phyloP scores from a whole-genome alignment of 2,113 vertebrate species.

The Macaca mulatta region DNA sequence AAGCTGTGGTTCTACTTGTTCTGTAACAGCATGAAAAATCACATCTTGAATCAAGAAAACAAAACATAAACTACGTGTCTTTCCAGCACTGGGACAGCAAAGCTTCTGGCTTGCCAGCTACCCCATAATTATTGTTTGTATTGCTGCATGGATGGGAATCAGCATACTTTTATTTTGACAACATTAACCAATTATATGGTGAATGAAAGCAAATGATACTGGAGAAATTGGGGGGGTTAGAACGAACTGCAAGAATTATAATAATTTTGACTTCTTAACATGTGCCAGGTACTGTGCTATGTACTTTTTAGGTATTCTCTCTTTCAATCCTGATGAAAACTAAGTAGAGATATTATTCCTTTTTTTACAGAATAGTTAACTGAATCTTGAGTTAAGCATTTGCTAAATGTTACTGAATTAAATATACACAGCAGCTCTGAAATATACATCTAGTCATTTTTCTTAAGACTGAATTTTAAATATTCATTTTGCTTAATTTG shows the following conservation, averaged over 20 bases:
- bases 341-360: not conserved
- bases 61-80: not conserved
- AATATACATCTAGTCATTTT: not conserved
- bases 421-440: not conserved
- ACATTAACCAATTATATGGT: not conserved
- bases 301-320: not conserved
- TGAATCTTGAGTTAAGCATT: not conserved
- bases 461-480: not conserved
- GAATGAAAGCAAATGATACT: not conserved
- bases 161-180: not conserved
- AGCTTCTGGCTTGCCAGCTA: not conserved
- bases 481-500: not conserved
- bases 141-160: not conserved
- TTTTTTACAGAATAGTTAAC: not conserved
- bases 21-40: not conserved
- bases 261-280: accelerated
- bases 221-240: not conserved
- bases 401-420: not conserved
- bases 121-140: not conserved
- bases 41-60: not conserved
- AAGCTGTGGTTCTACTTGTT: not conserved
- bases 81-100: not conserved
- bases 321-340: not conserved
- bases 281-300: not conserved
- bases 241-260: not conserved